Evolutionary conservation across 1,140 invertebrate species (phyloP), one percentile per base, ranked within the genome.

Genomic region (Calliphora vicina): DNA sequence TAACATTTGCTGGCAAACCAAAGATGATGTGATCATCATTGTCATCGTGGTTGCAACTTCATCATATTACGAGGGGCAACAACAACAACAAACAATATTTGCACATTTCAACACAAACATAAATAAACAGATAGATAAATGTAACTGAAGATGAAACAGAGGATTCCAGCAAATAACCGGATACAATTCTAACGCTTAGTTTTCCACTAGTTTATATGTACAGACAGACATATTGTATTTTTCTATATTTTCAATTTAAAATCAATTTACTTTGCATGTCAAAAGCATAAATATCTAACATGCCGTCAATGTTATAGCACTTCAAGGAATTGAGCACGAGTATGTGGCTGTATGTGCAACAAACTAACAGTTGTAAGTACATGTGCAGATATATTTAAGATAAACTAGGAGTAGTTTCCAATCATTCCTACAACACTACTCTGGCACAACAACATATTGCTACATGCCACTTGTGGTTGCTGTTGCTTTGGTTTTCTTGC

Each of bases 261-360:
- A 67, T 67, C 61, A 67, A 67, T 67, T 67, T 67, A 67, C 23
- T 67, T 67, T 67, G 61, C 20, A 67, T 67, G 61, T 67, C 57
- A 67, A 23, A 67, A 23, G n/a, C n/a, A 67, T 67, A 67, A 67
- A 67, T 23, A 67, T 67, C 57, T 67, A 67, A 67, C 61, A 67
- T 67, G 61, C 61, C 61, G 61, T 67, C 61, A 67, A 67, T 67
- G 61, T 67, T 67, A 23, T 67, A 67, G 61, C 61, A 67, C 61
- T 67, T 67, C 61, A 67, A 67, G 61, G 61, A 67, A 67, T 67
- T 25, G n/a, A 12, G 20, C 61, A 67, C 20, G 61, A 67, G 61
- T 23, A 67, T 13, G 12, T 50, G 10, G 35, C 6, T 35, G 10
- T 35, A 35, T 35, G n/a, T n/a, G n/a, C n/a, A n/a, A 35, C 35